phyloP scores from a whole-genome alignment of 2,113 vertebrate species.

The Piaya cayana region DNA sequence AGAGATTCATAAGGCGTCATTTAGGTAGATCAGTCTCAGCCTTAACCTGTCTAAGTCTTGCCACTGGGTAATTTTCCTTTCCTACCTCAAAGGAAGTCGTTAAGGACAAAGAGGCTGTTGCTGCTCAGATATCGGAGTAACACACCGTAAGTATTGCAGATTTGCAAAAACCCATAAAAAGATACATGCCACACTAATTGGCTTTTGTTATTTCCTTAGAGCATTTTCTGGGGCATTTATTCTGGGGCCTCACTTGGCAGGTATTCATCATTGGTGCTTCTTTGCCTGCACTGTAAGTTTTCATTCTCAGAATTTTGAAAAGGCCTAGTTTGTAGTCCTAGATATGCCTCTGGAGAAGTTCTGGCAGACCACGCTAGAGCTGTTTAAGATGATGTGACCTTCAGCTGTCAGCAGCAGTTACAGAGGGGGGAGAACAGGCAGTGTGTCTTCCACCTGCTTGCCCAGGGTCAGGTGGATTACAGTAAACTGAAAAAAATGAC shows the following conservation, averaged over 20 bases:
- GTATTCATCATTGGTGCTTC: background rate
- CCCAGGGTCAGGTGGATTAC: background rate
- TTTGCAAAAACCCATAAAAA: background rate
- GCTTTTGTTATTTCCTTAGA: constrained; percentile 12
- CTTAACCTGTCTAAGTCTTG: background rate
- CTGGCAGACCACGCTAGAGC: background rate
- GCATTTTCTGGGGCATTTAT: background rate
- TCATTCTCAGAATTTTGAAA: background rate
- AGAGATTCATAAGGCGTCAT: background rate
- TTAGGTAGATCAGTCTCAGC: background rate
- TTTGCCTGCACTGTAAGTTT: background rate
- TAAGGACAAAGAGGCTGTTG: background rate
- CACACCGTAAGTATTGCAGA: background rate
- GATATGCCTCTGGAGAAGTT: background rate
- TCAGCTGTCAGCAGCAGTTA: background rate
- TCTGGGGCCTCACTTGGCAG: constrained; percentile 1
- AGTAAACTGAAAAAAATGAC: background rate
- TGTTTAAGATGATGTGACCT: background rate
- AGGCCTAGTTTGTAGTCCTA: background rate
- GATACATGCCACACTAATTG: background rate
- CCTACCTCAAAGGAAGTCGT: background rate
- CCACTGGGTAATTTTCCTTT: background rate
- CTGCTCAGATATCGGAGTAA: background rate
- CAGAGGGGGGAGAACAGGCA: background rate
- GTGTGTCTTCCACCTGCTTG: background rate